Evolutionary conservation across 2,797 vertebrate species (phyloP), one percentile per base, ranked within the genome.

Genomic region (Sebastes steindachneri): DNA sequence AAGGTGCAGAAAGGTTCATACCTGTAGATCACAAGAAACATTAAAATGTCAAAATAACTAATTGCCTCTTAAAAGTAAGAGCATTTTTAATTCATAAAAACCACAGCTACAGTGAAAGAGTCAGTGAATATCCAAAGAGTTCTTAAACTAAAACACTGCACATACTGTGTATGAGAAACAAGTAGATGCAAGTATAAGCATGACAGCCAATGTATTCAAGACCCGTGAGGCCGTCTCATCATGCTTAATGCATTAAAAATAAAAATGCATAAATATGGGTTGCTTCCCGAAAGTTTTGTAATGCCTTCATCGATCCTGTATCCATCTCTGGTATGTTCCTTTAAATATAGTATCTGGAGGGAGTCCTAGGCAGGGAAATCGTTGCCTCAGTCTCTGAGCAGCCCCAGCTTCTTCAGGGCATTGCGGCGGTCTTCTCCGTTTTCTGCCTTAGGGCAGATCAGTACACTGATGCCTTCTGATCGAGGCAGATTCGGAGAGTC

Each of bases 361-460:
- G 5, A 33, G 54, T 62, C 53, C 23, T 23, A 25, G 7, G 53
- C 9, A 35, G 58, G 21, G 7, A 10, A 7, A n/a, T 26, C 0
- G 2, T 7, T 3, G 21, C 10, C 4, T 95, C 93, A 98, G 75
- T 99, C 96, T 90, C 97, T 96, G 68, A 98, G 89, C 83, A 99
- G 94, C 1, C 98, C 98, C 2, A 99, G 93, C 86, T 97, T 99
- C 92, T 88, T 98, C 82, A 99, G 93, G 0, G 98, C 98, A 65
- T 96, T 94, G 0, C 93, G 95, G 2, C 96, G 95, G 64, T 97
- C 92, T 28, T 95, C 96, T 0, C 85, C 95, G 0, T 93, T 92
- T 26, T 93, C 87, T 0, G 94, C 90, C 0, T 94, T 96, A 0
- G 98, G 97, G 48, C 96, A 95, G 87, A 98, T 98, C 80, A 97